phyloP scores from a whole-genome alignment of 1,140 invertebrate species.

The Drosophila willistoni region DNA sequence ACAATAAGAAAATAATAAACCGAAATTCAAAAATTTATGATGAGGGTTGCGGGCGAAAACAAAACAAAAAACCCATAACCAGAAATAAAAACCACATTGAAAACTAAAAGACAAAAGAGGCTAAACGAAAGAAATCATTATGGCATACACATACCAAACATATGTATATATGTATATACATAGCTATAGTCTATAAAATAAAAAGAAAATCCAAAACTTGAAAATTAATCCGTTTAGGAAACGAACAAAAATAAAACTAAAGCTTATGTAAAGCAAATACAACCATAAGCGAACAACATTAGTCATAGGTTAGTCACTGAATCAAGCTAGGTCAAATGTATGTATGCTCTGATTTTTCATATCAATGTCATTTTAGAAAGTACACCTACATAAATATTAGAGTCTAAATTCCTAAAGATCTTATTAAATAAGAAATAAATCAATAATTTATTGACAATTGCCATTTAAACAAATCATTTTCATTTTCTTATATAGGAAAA shows the following conservation, averaged over 20 bases:
- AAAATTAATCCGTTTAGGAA: background rate
- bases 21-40: constrained; percentile 53
- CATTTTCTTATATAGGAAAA: background rate
- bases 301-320: no score
- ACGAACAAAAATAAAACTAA: background rate
- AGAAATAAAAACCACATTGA: background rate
- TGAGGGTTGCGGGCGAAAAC: constrained; percentile 49
- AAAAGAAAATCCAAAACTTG: constrained; percentile 3
- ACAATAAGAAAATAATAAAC: constrained; percentile 49
- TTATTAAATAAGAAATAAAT: no score
- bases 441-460: no score
- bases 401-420: no score
- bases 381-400: no score
- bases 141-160: background rate
- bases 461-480: no score
- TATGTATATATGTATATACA: background rate
- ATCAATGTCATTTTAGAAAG: no score
- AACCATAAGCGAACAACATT: no score
- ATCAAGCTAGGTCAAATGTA: no score
- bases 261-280: background rate
- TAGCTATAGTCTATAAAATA: background rate
- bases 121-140: constrained; percentile 12
- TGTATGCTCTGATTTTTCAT: no score
- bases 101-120: constrained; percentile 7
- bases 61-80: constrained; percentile 7